Evolutionary conservation across 1,140 invertebrate genomes (phyloP).

Genomic region (Heliconius eleuchia): DNA sequence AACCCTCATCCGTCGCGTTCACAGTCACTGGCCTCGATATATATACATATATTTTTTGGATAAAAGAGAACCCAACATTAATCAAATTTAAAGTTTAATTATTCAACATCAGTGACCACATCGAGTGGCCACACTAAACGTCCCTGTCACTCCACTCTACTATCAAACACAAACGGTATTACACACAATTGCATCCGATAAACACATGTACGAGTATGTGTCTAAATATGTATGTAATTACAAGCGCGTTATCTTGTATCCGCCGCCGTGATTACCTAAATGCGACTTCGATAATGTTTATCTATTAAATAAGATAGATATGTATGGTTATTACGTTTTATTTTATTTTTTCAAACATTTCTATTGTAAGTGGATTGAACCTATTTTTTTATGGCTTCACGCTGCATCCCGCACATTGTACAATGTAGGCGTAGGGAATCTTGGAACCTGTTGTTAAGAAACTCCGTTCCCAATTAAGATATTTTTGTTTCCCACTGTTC

Average conservation of each 20-base stretch:
- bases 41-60: too few relatives aligned
- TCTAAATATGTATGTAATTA: constrained; percentile 43
- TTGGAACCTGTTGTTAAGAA: too few relatives aligned
- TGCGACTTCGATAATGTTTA: constrained; percentile 39
- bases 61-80: not conserved
- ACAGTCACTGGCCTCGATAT: too few relatives aligned
- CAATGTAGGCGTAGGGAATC: too few relatives aligned
- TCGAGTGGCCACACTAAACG: constrained; percentile 37
- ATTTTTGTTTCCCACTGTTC: not conserved
- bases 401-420: too few relatives aligned
- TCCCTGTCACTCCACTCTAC: constrained; percentile 35
- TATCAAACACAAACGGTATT: constrained; percentile 54
- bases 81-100: not conserved
- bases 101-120: constrained; percentile 33
- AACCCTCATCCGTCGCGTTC: too few relatives aligned
- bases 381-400: too few relatives aligned
- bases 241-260: constrained; percentile 56
- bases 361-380: not conserved
- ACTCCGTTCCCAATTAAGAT: too few relatives aligned
- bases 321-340: not conserved
- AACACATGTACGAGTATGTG: constrained; percentile 30
- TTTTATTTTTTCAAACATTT: not conserved
- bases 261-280: constrained; percentile 67
- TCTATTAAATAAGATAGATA: constrained; percentile 24
- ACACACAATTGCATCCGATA: constrained; percentile 64